Conservation (phyloP, 2,113 vertebrate species). For the Sturnira hondurensis region DNA sequence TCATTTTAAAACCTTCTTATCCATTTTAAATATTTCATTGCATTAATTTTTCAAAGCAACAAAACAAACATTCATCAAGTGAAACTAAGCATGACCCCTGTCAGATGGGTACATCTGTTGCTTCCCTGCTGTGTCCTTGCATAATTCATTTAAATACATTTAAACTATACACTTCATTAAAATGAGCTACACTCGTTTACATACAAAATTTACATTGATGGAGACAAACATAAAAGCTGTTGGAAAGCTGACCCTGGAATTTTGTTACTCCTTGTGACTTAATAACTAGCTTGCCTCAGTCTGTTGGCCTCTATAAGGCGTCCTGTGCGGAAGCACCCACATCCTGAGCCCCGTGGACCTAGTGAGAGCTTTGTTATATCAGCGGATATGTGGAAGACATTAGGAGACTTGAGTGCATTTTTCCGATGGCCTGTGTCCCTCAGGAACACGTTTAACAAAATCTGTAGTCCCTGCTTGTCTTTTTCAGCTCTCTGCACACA, state of each 20-base stretch:
- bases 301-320: neutral
- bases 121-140: constrained; percentile 79
- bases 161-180: constrained; percentile 78
- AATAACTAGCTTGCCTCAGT: constrained; percentile 36
- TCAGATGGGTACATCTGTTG: constrained; percentile 82
- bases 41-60: constrained; percentile 85
- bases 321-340: neutral
- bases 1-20: constrained; percentile 80
- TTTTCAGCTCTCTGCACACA: neutral
- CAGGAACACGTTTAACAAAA: neutral
- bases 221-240: constrained; percentile 47
- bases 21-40: constrained; percentile 85
- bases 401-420: constrained; percentile 11
- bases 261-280: neutral
- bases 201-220: constrained; percentile 68
- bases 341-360: neutral
- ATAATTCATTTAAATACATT: constrained; percentile 85
- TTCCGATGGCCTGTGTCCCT: neutral
- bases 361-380: neutral
- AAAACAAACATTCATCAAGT: constrained; percentile 87
- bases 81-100: constrained; percentile 84
- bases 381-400: constrained; percentile 29
- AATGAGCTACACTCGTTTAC: constrained; percentile 70
- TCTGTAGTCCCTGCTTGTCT: neutral
- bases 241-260: constrained; percentile 5